Base-by-base conservation (phyloP, 1,140 invertebrate species). In the Drosophila aff. region DNA sequence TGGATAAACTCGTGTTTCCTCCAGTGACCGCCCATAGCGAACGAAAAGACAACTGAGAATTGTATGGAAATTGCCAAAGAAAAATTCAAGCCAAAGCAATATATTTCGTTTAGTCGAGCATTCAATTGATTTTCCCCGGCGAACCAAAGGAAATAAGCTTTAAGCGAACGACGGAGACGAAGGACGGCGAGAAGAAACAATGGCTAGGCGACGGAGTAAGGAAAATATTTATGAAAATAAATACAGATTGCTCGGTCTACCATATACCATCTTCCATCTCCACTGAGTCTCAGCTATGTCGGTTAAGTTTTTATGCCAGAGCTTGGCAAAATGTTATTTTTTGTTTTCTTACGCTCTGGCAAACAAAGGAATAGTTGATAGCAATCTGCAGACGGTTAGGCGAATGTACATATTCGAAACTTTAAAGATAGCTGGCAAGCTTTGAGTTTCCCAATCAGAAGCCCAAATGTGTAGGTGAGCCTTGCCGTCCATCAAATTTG, bases 351-450 rank as follows among this genome's bases (percentile, higher is more conserved):
- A 59, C 68, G 65, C 73, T 76, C 69, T 38, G 61, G 11, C 79
- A 46, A 26, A 75, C 69, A 75, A 57, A 57, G 4, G 50, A 64
- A 79, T 67, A 64, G 64, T 83, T 83, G 78, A 83, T 79, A 83
- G 75, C 65, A 72, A 79, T 67, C 81, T 68, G 65, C 74, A 53
- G 65, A 79, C 71, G 50, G 71, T 44, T 61, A 7, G 69, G 31
- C 31, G 38, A 66, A 58, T 58, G 65, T 52, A 63, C 46, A 40
- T 49, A 74, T 55, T 49, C 41, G 8, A 41, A 77, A 64, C 31
- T 73, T 79, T 60, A 73, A 74, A 73, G 44, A 28, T 60, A 41
- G 43, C 44, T 60, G 52, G 3, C 23, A 41, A 38, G 53, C 61
- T 72, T 31, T 50, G 4, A 15, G 38, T 41, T 58, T 49, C 16